Evolutionary conservation across 2,113 vertebrate species (phyloP), one percentile per base, ranked within the genome.

Genomic region (Cnemophilus loriae): DNA sequence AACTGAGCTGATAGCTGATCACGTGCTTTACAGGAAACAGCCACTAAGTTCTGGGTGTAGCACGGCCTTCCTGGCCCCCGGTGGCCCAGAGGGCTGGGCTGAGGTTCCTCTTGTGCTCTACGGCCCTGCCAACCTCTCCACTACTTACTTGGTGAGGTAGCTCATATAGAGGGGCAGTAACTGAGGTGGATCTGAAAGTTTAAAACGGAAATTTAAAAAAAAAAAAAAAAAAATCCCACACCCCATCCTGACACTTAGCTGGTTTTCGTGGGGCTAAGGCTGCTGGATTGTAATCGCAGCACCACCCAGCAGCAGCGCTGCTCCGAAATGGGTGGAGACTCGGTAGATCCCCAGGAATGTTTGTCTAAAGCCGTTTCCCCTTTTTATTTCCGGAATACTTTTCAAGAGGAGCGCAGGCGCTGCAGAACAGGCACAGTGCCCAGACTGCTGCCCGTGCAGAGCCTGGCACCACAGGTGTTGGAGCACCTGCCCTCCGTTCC

Each of bases 281-380:
- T 46, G n/a, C n/a, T 44, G 33, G 35, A 19, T 4, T 30, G 3
- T 12, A 12, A 18, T 5, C 3, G 28, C n/a, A 18, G 52, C 44
- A 37, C 49, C 80, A 22, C 27, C 10, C 65, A 22, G 13, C 7
- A 47, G 2, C 35, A 42, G 9, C 16, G 1, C n/a, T 10, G 12
- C 16, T 2, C 3, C 0, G 4, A 44, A 46, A 2, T 14, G 79
- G 87, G 87, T 9, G 91, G 92, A 64, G 70, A n/a, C 28, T 21
- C 5, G 9, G 7, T 6, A 16, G 3, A 0, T 23, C 12, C 13
- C 0, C 10, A 1, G 1, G 3, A 32, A 2, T 1, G 0, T 3
- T 10, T 14, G 1, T 9, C 2, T 14, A 7, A 19, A 32, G 35
- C 9, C 14, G 3, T 2, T 39, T 30, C 24, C 5, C 4, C 8